Base-by-base conservation (phyloP, 2,797 vertebrate species). In the Lemur catta region DNA sequence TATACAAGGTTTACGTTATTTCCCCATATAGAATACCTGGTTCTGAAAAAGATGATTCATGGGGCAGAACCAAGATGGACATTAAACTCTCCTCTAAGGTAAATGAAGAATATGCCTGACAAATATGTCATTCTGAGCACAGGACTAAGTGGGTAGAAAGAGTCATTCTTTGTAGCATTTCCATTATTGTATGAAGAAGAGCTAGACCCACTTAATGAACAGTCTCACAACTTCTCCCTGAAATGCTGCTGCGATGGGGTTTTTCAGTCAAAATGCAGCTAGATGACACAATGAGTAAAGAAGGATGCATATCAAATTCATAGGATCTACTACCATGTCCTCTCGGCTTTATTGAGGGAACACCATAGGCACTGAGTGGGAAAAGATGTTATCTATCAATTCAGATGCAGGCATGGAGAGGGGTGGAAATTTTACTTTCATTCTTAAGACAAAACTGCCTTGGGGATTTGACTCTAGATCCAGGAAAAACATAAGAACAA, bases 41-140 rank as follows among this genome's bases (percentile, higher is more conserved):
- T 65, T 94, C 52, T 94, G 79, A 43, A 96, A n/a, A 92, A 93
- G 50, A 92, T 80, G n/a, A 75, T 90, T 88, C 22, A 48, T 13
- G 93, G 61, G 52, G 35, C 33, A 93, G 91, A 93, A 93, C 20
- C 84, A 96, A 81, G 67, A 65, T 85, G 52, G 11, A 88, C 71
- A 95, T 86, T 91, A 92, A 87, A 96, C 30, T 80, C 26, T 85
- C 41, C 69, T 38, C 80, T 84, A 94, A 76, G 38, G 55, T 91
- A 89, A 95, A 89, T 67, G 41, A 96, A 95, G 38, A 89, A 6
- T 89, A 28, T 85, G 33, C 4, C 35, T 76, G 50, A 86, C 69
- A 89, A n/a, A 84, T 67, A 72, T 24, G 52, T 95, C 74, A 96
- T 89, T 93, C 61, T 94, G 33, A 89, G 52, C 52, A 92, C 6